Conservation (phyloP, 2,888 invertebrate species). For the Sylvicola fuscatus region DNA sequence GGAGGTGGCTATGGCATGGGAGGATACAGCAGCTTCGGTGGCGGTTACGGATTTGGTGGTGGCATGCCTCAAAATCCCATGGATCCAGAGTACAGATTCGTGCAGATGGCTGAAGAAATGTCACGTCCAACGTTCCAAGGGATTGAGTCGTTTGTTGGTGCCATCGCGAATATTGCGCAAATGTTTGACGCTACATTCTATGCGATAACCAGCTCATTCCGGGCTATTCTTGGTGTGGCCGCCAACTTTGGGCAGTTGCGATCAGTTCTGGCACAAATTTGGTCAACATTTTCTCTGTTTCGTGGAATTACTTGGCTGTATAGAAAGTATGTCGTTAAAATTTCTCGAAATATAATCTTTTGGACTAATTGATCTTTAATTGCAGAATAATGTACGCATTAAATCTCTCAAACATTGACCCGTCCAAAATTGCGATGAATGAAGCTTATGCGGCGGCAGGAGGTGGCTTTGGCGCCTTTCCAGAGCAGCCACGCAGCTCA, state of each 20-base stretch:
- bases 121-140: slow-evolving; percentile 87
- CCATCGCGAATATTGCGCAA: slow-evolving; percentile 84
- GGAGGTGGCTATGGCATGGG: not conserved
- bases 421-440: slow-evolving; percentile 23
- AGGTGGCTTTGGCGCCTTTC: slow-evolving; percentile 19
- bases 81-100: slow-evolving; percentile 35
- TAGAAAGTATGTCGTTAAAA: slow-evolving; percentile 27
- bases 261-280: slow-evolving; percentile 64
- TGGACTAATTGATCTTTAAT: not conserved
- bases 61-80: slow-evolving; percentile 10
- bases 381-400: slow-evolving; percentile 20
- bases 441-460: slow-evolving; percentile 26
- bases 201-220: slow-evolving; percentile 86
- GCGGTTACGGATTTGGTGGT: not conserved
- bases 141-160: slow-evolving; percentile 77
- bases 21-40: not conserved
- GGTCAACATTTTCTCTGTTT: slow-evolving; percentile 71
- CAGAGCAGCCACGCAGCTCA: slow-evolving; percentile 28
- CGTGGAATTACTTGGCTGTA: slow-evolving; percentile 63
- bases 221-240: slow-evolving; percentile 87
- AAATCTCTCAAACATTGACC: slow-evolving; percentile 21
- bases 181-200: slow-evolving; percentile 95
- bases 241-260: slow-evolving; percentile 80
- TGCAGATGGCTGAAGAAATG: slow-evolving; percentile 77
- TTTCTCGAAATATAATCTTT: not conserved